Evolutionary conservation across 1,140 invertebrate species (phyloP).

Genomic region (Zaprionus inermis): DNA sequence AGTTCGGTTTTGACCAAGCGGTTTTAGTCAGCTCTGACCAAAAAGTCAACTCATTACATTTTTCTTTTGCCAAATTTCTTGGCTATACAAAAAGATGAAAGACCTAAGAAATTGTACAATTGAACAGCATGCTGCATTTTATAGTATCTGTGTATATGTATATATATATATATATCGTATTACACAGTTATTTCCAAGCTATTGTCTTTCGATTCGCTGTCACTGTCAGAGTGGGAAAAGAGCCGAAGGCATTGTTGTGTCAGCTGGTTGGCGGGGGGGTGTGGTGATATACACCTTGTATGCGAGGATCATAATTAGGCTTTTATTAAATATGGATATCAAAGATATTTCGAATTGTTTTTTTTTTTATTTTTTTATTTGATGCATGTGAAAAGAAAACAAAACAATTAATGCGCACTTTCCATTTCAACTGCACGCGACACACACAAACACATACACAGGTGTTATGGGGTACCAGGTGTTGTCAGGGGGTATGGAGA

Average conservation of each 20-base stretch:
- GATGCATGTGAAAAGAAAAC: constrained; percentile 42
- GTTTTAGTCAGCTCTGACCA: neutral
- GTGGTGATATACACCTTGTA: neutral
- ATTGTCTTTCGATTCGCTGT: constrained; percentile 22
- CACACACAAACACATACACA: constrained; percentile 23
- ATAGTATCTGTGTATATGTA: neutral
- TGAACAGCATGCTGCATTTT: constrained; percentile 12
- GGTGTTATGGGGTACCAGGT: constrained; percentile 6
- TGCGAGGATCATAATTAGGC: constrained; percentile 19
- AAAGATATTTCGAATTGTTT: constrained; percentile 11
- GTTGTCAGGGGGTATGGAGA: neutral
- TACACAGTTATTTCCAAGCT: constrained; percentile 3
- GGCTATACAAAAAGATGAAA: neutral
- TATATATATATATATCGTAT: neutral
- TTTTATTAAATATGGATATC: constrained; percentile 26
- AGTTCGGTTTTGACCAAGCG: neutral
- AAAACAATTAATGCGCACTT: constrained; percentile 74
- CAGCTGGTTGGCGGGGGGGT: too few species aligned
- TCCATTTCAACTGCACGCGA: constrained; percentile 70
- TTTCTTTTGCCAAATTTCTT: neutral
- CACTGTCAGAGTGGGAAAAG: constrained; percentile 15
- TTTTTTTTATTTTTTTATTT: constrained; percentile 10
- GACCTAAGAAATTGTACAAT: neutral
- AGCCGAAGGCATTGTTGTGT: constrained; percentile 20
- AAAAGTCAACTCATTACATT: constrained; percentile 4